These are phyloP conservation scores for Scaeva pyrastri DNA, from an alignment of 2,888 invertebrate genomes.

Conservation along the genomic window DNA sequence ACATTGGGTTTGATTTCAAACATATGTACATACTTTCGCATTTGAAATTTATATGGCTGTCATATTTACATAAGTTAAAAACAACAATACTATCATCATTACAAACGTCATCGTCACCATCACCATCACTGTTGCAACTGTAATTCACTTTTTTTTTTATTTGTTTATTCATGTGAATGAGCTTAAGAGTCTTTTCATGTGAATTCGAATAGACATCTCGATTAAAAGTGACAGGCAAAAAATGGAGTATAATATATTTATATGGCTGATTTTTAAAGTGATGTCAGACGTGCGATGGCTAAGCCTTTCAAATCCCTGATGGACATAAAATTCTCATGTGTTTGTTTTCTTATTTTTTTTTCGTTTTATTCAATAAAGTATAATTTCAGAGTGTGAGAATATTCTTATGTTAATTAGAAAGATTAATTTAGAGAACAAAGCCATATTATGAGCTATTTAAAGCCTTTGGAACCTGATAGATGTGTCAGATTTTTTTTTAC, in stretches of 20 bases:
- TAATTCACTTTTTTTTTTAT: conserved; percentile 7
- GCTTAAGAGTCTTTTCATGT: neutral
- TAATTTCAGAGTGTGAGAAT: too few species aligned
- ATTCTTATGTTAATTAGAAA: too few species aligned
- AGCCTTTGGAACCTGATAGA: too few species aligned
- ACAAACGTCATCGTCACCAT: neutral
- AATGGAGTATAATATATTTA: neutral
- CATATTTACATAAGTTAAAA: conserved; percentile 5
- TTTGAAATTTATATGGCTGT: neutral
- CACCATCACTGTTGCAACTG: neutral
- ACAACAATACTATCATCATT: neutral
- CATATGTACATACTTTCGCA: neutral
- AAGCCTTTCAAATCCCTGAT: neutral
- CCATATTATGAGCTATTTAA: too few species aligned
- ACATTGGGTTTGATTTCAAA: neutral
- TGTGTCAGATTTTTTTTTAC: too few species aligned
- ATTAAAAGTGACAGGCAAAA: conserved; percentile 14
- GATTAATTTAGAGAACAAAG: too few species aligned
- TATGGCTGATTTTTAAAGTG: neutral
- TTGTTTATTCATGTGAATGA: conserved; percentile 19
- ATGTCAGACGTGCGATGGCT: neutral
- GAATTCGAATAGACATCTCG: conserved; percentile 1
- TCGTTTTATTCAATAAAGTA: too few species aligned
- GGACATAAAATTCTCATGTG: neutral
- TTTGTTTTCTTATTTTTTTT: too few species aligned